Evolutionary conservation across 2,888 invertebrate genomes (phyloP), one percentile per base, ranked within the genome.

Genomic region (Stenodema calcarata): DNA sequence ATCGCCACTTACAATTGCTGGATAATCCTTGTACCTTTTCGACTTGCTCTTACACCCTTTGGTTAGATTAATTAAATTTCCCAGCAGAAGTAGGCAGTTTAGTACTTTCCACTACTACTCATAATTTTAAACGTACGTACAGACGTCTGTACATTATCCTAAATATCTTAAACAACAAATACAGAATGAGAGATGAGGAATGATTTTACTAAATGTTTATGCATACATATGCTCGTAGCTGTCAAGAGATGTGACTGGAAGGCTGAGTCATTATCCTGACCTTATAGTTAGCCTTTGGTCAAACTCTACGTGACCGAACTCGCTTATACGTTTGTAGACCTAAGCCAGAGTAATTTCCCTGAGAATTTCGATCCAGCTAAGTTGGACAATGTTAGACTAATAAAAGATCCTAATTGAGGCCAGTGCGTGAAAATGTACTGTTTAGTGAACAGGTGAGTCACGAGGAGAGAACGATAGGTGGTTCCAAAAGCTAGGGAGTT

Each of bases 391-490:
- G 62, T 62, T 23, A 18, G 12, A 47, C 23, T 62, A 18, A 62
- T 62, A 9, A 62, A 62, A 62, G 23, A 23, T 62, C 27, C 62
- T 62, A 62, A 62, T 62, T 62, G 62, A 62, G 62, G 7, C 23
- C 18, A 2, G 54, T n/a, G 14, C 54, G 54, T 54, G 54, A 44
- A 44, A 50, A 14, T n/a, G 50, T 50, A 50, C 50, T 50, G 50
- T 50, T 62, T 27, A 2, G 28, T n/a, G 73, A 75, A 41, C 73
- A 75, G 73, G 73, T 75, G 73, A 75, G 73, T 75, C 73, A 75
- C n/a, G 30, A 9, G 73, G 18, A n/a, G 30, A 70, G 70, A 70
- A 70, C 23, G 73, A 28, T 75, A 7, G 35, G 73, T 28, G 18
- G 73, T 75, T 28, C 35, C 23, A 7, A 14, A 18, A n/a, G 73